Evolutionary conservation across 2,113 vertebrate genomes (phyloP).

Genomic region (Hippocampus guttulatus): DNA sequence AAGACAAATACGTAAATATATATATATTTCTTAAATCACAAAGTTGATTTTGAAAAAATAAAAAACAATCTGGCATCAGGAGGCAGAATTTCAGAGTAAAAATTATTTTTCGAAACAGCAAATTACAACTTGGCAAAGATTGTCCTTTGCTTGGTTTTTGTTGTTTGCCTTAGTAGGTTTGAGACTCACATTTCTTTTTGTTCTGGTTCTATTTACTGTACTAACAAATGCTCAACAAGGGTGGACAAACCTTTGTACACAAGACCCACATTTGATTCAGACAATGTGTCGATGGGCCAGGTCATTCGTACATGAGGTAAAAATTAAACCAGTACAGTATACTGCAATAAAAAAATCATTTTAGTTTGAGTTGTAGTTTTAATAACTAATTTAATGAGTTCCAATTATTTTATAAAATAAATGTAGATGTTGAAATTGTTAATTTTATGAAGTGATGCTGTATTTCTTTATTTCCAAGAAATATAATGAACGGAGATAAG

Average conservation of each 20-base stretch:
- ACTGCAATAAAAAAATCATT: neutral
- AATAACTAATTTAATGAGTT: neutral
- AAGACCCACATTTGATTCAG: neutral
- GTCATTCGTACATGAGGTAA: neutral
- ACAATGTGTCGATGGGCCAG: neutral
- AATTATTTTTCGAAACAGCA: slow-evolving; percentile 48
- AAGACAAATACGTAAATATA: neutral
- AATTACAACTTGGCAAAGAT: slow-evolving; percentile 71
- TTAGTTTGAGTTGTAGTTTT: neutral
- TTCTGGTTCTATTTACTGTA: neutral
- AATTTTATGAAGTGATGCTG: neutral
- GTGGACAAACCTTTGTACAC: neutral
- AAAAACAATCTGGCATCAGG: slow-evolving; percentile 23
- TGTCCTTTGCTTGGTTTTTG: slow-evolving; percentile 70
- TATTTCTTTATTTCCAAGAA: neutral
- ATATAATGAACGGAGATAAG: neutral
- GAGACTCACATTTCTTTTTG: neutral
- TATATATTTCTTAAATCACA: neutral
- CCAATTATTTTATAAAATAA: neutral
- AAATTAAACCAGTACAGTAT: neutral
- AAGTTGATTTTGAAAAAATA: slow-evolving; percentile 22
- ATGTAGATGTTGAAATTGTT: neutral
- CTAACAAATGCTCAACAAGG: neutral
- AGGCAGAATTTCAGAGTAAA: slow-evolving; percentile 34
- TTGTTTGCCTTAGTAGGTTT: neutral